Conservation (phyloP, 2,113 vertebrate genomes). For the Calyptomena viridis region DNA sequence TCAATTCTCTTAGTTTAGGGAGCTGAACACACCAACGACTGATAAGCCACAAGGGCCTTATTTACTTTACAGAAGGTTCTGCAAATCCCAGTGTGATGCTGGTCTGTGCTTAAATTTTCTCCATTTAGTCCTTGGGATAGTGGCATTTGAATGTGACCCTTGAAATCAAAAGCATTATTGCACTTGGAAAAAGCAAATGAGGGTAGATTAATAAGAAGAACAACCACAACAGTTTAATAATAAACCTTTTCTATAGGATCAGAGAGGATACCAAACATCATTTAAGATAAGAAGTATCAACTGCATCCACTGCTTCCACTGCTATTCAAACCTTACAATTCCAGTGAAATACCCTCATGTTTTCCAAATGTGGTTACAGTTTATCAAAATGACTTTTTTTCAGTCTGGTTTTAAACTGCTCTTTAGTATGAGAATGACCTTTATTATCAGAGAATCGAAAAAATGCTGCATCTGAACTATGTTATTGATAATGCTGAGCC, state of each 20-base stretch:
- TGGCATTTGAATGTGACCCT: conserved; percentile 36
- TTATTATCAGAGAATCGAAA: neutral
- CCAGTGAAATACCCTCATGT: neutral
- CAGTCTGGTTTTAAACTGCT: neutral
- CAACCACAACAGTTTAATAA: neutral
- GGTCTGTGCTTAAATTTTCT: conserved; percentile 11
- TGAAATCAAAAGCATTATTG: conserved; percentile 22
- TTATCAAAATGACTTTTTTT: neutral
- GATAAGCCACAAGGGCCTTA: conserved; percentile 61
- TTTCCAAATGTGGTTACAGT: neutral
- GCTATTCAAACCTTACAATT: neutral
- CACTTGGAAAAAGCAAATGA: neutral
- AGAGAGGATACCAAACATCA: neutral
- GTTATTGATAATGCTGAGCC: neutral
- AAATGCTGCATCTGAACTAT: neutral
- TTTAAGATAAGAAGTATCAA: neutral
- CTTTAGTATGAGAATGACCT: neutral
- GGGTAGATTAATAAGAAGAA: neutral
- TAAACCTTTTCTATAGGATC: neutral
- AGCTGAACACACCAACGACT: conserved; percentile 21
- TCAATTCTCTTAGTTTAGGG: conserved; percentile 51
- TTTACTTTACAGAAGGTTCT: conserved; percentile 52
- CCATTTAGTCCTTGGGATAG: neutral
- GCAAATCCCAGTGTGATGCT: neutral
- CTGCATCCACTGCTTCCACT: no score